Evolutionary conservation across 2,888 invertebrate species (phyloP), one percentile per base, ranked within the genome.

Genomic region (Caenorhabditis zanzibari): DNA sequence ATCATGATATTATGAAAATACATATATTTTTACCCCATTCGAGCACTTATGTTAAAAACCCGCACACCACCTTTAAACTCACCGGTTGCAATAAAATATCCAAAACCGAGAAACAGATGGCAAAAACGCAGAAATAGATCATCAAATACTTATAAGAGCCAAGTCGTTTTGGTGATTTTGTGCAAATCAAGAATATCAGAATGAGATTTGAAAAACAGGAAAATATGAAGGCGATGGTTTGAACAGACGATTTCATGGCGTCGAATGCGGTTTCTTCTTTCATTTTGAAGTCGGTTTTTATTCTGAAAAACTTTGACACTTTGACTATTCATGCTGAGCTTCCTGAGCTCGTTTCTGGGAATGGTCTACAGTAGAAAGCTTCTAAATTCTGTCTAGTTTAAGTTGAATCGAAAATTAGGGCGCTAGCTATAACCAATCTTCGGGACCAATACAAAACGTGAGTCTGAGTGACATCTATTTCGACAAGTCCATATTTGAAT

Each of bases 81-180:
- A 75, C 74, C 28, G 74, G 63, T 22, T 56, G 41, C n/a, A 75
- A 26, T 12, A 75, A 2, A 24, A 64, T 28, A 28, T 75, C 74
- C 56, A 64, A 24, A 28, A 75, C 54, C 3, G 74, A 63, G 10
- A 64, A 68, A 49, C 19, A 66, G 38, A 68, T 59, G 3, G 54
- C 59, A 35, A 68, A 68, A 22, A 52, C 47, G 19, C 47, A 66
- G 49, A 66, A 66, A 35, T 66, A 66, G 32, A 66, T 22, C 66
- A 66, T 66, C 66, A 66, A 35, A n/a, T 68, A 68, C 16, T 68
- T 68, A 59, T 76, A 76, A 14, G 76, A 76, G 14, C 76, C 76
- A 2, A 76, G 24, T 10, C 44, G 7, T 76, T 76, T 76, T n/a
- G 68, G 76, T 2, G 76, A 76, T 28, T 68, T 58, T 10, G 56